Percentiles rank a stretch among this genome's conserved stretches.
Evolutionary conservation across 1,140 invertebrate species (phyloP).

Genomic region (Temnothorax curvispinosus): DNA sequence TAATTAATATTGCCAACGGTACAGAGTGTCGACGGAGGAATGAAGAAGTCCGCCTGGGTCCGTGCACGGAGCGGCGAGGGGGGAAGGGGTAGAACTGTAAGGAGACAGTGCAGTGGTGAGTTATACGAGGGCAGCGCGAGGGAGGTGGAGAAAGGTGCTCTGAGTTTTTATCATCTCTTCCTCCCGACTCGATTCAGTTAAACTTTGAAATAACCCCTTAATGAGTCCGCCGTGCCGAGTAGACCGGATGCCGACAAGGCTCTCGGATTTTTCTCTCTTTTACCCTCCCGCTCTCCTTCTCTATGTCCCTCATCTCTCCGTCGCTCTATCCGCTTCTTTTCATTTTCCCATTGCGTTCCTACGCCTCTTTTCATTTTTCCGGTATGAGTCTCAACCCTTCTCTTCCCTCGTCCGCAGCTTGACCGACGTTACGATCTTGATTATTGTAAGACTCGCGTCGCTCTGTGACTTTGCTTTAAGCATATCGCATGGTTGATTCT

Average conservation of each 20-base stretch:
- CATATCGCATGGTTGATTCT: slow-evolving; percentile 36
- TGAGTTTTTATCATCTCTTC: slow-evolving; percentile 76
- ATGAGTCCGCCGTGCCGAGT: slow-evolving; percentile 79
- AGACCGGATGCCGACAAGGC: slow-evolving; percentile 76
- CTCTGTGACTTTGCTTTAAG: slow-evolving; percentile 77
- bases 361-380: slow-evolving; percentile 38
- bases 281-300: slow-evolving; percentile 49
- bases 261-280: slow-evolving; percentile 77
- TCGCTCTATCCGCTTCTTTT: slow-evolving; percentile 16
- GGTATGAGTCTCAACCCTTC: slow-evolving; percentile 14
- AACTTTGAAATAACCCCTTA: slow-evolving; percentile 83
- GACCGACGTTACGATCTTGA: slow-evolving; percentile 71
- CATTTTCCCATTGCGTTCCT: slow-evolving; percentile 30
- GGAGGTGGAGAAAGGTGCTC: slow-evolving; percentile 47
- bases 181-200: slow-evolving; percentile 79
- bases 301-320: slow-evolving; percentile 46
- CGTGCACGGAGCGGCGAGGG: background rate
- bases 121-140: slow-evolving; percentile 1
- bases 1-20: slow-evolving; percentile 79
- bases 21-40: slow-evolving; percentile 64
- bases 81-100: background rate
- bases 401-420: slow-evolving; percentile 27
- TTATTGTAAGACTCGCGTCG: slow-evolving; percentile 76
- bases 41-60: slow-evolving; percentile 63
- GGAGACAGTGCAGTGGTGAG: slow-evolving; percentile 37